Percentiles rank a stretch among this genome's conserved stretches.
Conservation (phyloP, 2,888 invertebrate genomes). For the Pocota personata region DNA sequence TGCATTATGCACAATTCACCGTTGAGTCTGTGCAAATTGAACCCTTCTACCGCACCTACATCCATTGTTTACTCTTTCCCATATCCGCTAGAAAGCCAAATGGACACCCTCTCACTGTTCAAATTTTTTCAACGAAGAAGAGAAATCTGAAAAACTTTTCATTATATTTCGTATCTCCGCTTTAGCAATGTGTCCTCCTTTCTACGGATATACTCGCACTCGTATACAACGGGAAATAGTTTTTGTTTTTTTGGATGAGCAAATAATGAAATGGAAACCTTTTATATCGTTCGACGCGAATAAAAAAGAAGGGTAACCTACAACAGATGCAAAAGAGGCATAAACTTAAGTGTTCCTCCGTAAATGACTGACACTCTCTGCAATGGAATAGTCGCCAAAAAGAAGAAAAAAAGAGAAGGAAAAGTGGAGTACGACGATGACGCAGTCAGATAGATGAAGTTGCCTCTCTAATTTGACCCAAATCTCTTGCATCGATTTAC, state of each 20-base stretch:
- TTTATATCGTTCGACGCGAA: conserved; percentile 28
- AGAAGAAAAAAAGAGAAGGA: conserved; percentile 7
- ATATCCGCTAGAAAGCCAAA: conserved; percentile 4
- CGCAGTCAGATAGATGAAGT: conserved; percentile 21
- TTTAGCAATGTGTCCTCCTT: conserved; percentile 36
- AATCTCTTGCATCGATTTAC: conserved; percentile 59
- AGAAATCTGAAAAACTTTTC: conserved; percentile 32
- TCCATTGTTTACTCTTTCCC: background rate
- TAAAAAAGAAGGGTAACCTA: conserved; percentile 29
- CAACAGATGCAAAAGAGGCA: conserved; percentile 58
- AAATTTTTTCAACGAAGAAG: conserved; percentile 12
- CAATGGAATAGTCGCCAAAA: background rate
- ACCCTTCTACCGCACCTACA: background rate
- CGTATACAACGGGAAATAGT: background rate
- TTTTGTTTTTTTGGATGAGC: conserved; percentile 14
- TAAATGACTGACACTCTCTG: conserved; percentile 31
- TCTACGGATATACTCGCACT: no score
- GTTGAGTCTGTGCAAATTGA: background rate
- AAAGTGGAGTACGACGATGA: conserved; percentile 47
- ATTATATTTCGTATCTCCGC: background rate
- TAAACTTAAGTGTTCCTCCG: conserved; percentile 36
- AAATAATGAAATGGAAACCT: conserved; percentile 66
- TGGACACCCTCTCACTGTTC: background rate
- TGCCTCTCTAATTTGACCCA: conserved; percentile 73
- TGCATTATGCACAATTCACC: no score